A percentile compares a stretch with the other conserved stretches of the same genome.
Evolutionary conservation across 2,888 invertebrate genomes (phyloP).

Genomic region (Caprella mutica): DNA sequence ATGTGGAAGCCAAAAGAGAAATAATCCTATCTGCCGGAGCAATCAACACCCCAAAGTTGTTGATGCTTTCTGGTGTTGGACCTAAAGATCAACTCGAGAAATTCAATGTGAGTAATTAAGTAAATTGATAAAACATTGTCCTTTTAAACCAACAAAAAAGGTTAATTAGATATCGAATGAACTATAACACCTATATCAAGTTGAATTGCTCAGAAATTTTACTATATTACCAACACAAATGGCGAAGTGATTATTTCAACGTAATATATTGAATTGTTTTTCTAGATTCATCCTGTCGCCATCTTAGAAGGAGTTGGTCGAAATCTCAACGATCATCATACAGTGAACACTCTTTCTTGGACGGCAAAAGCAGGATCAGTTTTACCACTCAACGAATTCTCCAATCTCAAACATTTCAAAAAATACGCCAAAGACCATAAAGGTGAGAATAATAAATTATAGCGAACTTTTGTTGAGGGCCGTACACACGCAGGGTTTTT

Average conservation of each 20-base stretch:
- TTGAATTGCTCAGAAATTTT: no score
- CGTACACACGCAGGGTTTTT: no score
- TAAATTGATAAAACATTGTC: not conserved
- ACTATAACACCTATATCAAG: no score
- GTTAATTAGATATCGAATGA: no score
- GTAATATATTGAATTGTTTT: no score
- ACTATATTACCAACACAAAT: no score
- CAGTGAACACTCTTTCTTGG: conserved; percentile 68
- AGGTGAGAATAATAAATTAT: not conserved
- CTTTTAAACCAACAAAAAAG: no score
- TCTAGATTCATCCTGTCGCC: conserved; percentile 64
- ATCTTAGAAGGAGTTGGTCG: conserved; percentile 64
- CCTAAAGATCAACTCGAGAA: not conserved
- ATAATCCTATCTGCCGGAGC: not conserved
- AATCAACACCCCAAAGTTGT: not conserved
- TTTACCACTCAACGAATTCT: not conserved
- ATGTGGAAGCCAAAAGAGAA: not conserved
- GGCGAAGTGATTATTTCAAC: no score
- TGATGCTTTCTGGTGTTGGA: not conserved
- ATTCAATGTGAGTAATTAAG: not conserved
- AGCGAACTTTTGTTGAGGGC: no score
- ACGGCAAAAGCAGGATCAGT: conserved; percentile 12
- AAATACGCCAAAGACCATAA: not conserved
- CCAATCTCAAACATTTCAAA: not conserved
- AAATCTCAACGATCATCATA: conserved; percentile 79